Evolutionary conservation across 1,140 invertebrate species (phyloP).

Genomic region (Leptopilina boulardi): DNA sequence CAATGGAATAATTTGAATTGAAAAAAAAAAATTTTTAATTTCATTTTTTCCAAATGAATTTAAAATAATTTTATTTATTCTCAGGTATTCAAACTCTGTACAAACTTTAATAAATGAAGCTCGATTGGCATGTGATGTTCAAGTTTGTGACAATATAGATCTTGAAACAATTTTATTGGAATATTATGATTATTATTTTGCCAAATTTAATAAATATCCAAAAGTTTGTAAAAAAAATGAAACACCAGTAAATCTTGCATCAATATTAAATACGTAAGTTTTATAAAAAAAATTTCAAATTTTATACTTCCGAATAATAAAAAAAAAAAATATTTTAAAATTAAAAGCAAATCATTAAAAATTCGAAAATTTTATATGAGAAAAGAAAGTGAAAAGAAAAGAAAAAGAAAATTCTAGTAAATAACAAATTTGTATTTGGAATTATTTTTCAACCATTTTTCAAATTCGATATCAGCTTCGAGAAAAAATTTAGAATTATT

Average conservation of each 20-base stretch:
- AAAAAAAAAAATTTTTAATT: too few species aligned
- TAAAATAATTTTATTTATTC: background rate
- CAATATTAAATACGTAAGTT: constrained; percentile 52
- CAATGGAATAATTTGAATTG: too few species aligned
- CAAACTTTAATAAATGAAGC: constrained; percentile 82
- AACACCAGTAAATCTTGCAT: constrained; percentile 34
- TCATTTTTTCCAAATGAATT: too few species aligned
- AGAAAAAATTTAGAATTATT: too few species aligned
- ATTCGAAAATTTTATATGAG: too few species aligned
- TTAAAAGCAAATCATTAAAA: too few species aligned
- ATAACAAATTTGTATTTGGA: too few species aligned
- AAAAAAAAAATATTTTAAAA: background rate
- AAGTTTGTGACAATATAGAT: constrained; percentile 94
- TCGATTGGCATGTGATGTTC: constrained; percentile 80
- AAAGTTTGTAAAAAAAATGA: constrained; percentile 82
- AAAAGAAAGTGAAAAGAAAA: too few species aligned
- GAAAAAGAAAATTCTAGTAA: too few species aligned
- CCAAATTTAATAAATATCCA: constrained; percentile 91
- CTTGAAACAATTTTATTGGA: constrained; percentile 91
- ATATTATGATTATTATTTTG: constrained; percentile 90
- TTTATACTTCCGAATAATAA: too few species aligned
- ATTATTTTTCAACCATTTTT: too few species aligned
- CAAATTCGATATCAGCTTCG: too few species aligned
- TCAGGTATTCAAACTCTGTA: constrained; percentile 79
- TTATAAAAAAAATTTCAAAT: background rate